Percentiles rank a stretch among this genome's conserved stretches.
Conservation (phyloP, 2,113 vertebrate species). For the Gadus macrocephalus region DNA sequence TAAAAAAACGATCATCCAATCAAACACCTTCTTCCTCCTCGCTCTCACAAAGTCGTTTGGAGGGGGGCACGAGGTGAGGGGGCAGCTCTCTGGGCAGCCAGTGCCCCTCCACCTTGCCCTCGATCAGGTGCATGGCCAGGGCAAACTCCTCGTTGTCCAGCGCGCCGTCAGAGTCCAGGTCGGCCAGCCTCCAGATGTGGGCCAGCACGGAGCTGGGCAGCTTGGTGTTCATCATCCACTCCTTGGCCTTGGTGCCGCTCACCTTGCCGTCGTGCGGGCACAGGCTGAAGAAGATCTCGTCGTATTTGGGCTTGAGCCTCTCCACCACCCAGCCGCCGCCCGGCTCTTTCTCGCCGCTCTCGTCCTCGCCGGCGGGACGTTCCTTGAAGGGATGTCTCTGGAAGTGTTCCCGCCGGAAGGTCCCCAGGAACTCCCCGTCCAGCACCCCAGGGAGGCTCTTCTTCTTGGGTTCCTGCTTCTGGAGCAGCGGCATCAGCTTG, state of each 20-base stretch:
- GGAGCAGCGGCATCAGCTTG: conserved; percentile 81
- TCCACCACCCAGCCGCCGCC: conserved; percentile 82
- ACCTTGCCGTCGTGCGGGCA: conserved; percentile 80
- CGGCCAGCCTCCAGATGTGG: conserved; percentile 86
- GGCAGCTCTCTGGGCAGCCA: conserved; percentile 81
- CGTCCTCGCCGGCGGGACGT: conserved; percentile 31
- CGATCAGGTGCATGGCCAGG: conserved; percentile 83
- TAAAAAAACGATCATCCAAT: too few species aligned
- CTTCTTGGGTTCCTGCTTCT: conserved; percentile 75
- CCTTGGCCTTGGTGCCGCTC: conserved; percentile 80
- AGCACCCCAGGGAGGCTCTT: conserved; percentile 67
- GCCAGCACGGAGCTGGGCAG: conserved; percentile 85
- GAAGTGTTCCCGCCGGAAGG: conserved; percentile 72
- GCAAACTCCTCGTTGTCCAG: conserved; percentile 89
- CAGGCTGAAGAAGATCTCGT: conserved; percentile 89
- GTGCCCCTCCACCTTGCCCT: conserved; percentile 84
- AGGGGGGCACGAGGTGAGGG: conserved; percentile 80
- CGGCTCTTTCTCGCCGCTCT: conserved; percentile 58
- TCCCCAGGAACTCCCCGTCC: conserved; percentile 78
- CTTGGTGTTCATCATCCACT: conserved; percentile 84
- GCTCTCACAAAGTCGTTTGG: conserved; percentile 65
- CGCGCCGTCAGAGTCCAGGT: conserved; percentile 85
- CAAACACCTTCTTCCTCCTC: conserved; percentile 4
- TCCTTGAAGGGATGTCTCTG: conserved; percentile 69
- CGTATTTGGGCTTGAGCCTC: conserved; percentile 85